Base-by-base conservation (phyloP, 2,797 vertebrate species). In the Nyctibius grandis region DNA sequence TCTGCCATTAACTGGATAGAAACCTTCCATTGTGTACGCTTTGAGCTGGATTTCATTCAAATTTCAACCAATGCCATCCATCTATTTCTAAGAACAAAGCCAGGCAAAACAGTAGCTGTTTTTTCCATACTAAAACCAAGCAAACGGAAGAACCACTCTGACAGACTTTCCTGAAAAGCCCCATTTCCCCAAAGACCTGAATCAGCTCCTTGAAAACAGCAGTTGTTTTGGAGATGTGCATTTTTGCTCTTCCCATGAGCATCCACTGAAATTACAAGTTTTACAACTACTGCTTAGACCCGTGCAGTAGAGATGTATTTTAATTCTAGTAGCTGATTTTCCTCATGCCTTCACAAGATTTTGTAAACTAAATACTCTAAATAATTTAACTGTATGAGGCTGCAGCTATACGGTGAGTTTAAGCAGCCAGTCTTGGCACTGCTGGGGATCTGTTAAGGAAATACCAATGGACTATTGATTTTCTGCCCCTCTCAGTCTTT, bases 121-220 rank as follows among this genome's bases (percentile, higher is more conserved):
- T 74, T 69, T 89, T 33, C 56, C 6, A 42, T 80, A 51, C 22
- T 87, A 53, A 89, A 92, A 7, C 20, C 31, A 70, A 83, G 44
- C 40, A 76, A 79, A 51, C 19, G 18, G 44, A 73, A 85, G 54
- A 88, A 77, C 36, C 7, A 6, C 50, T 91, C 74, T 72, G 63
- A 47, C 31, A 84, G 72, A 59, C n/a, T 67, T 96, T 81, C 63
- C 70, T 86, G 78, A 77, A 95, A 95, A 95, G 44, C 54, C 28
- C 26, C 29, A 7, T 75, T 70, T 93, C 79, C 61, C 81, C 29
- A 31, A 81, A 78, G 76, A 61, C 16, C 36, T 47, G 44, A 50
- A 75, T 75, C 18, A 50, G 64, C 84, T 36, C 45, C 65, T 86
- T 80, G 76, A 65, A 93, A 94, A 48, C 3, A 75, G 63, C 54